Percentiles rank a stretch among this genome's conserved stretches.
phyloP scores from a whole-genome alignment of 2,797 vertebrate species.

The Enteromius mattozi region DNA sequence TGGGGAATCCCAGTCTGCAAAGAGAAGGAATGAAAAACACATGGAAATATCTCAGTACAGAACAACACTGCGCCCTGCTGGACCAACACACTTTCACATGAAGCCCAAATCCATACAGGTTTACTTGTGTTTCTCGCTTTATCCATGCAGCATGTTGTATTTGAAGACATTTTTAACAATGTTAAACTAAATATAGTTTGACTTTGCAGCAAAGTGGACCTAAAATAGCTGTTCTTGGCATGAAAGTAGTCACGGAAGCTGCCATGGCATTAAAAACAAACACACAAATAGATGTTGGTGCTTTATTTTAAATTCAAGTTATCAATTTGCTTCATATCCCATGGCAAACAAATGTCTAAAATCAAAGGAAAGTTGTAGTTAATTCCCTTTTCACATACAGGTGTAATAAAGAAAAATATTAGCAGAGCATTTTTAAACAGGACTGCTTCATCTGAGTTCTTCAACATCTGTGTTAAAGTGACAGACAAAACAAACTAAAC shows the following conservation, averaged over 20 bases:
- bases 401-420: background rate
- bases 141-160: background rate
- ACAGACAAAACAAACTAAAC: background rate
- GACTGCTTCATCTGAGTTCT: background rate
- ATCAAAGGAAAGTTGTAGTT: too few relatives aligned
- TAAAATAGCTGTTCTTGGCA: background rate
- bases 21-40: background rate
- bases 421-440: background rate
- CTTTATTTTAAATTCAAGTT: background rate
- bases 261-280: background rate
- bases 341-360: background rate
- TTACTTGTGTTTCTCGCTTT: background rate
- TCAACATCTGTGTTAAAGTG: background rate
- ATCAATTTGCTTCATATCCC: background rate
- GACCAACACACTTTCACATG: background rate
- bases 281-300: background rate
- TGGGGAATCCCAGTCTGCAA: conserved; percentile 36
- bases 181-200: background rate
- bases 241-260: background rate
- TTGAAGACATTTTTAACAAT: background rate
- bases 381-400: background rate
- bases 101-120: background rate
- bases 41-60: conserved; percentile 13
- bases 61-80: conserved; percentile 74
- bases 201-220: background rate